phyloP scores from a whole-genome alignment of 1,140 invertebrate species.

The Lamellibrachia luymesi region DNA sequence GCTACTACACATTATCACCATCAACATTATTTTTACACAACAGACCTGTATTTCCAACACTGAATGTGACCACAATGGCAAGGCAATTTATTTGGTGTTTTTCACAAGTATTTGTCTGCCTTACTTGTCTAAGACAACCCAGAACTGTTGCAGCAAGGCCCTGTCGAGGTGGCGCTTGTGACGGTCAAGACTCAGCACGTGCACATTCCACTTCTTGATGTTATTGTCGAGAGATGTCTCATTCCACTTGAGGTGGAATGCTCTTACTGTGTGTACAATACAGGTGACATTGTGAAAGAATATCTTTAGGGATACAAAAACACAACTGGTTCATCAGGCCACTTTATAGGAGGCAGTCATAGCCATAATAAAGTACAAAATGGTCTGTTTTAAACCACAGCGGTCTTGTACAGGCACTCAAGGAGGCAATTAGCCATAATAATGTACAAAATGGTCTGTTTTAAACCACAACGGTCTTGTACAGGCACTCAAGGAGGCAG shows the following conservation, averaged over 20 bases:
- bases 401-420: too few species aligned
- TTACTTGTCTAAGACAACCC: conserved; percentile 94
- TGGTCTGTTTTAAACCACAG: too few species aligned
- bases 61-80: not conserved
- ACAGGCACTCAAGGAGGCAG: too few species aligned
- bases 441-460: too few species aligned
- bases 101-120: conserved; percentile 37
- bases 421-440: too few species aligned
- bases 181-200: conserved; percentile 85
- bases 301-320: not conserved
- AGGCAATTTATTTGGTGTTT: not conserved
- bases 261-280: conserved; percentile 71
- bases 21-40: not conserved
- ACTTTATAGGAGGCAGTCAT: too few species aligned
- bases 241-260: conserved; percentile 96
- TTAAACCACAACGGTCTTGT: too few species aligned
- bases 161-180: conserved; percentile 94
- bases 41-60: not conserved
- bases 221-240: conserved; percentile 93
- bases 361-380: too few species aligned
- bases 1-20: not conserved
- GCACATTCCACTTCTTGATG: conserved; percentile 93
- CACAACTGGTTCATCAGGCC: too few species aligned
- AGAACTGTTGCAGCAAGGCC: conserved; percentile 91
- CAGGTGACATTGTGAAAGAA: not conserved